Evolutionary conservation across 2,888 invertebrate species (phyloP), one percentile per base, ranked within the genome.

Genomic region (Plebejus argus): DNA sequence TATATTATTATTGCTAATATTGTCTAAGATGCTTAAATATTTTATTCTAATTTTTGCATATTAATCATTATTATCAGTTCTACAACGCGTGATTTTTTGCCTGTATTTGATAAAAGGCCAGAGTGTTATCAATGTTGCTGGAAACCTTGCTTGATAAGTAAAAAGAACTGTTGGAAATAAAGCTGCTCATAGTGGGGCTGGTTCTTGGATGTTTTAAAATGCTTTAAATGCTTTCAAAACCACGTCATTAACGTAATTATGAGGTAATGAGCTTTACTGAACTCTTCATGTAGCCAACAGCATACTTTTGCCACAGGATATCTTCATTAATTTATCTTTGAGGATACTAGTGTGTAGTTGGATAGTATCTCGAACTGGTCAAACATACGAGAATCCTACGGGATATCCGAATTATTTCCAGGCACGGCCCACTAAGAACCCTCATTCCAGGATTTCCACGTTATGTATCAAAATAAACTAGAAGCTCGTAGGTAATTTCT

Each of bases 61-160:
- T 18, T 74, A 18, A 49, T 49, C 15, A 15, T 20, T 58, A 28
- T 66, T 12, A 61, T 66, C 66, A 66, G 66, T 33, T 12, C 28
- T 12, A 28, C 49, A 74, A 49, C 45, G 53, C 28, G 53, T 45
- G 45, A 45, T 28, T 74, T 74, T 53, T 74, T 28, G 74, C 28
- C 23, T 20, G 49, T 45, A 49, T 18, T 49, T 72, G 28, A 35
- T 72, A 45, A 74, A 18, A 39, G 45, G 45, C 23, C 28, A 49
- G 20, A 49, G 74, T 74, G 74, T 74, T 74, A 66, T 66, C 66
- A 66, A 15, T 15, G 15, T 15, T 66, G 28, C 66, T 66, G 15
- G 15, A 61, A 61, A 61, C 61, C 20, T 66, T 33, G 28, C 28
- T 33, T 66, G 61, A 28, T 66, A 66, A 28, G 28, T 66, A 10